Conservation (phyloP, 64 coral and sea anemone species). For the Catalaphyllia jardinei region DNA sequence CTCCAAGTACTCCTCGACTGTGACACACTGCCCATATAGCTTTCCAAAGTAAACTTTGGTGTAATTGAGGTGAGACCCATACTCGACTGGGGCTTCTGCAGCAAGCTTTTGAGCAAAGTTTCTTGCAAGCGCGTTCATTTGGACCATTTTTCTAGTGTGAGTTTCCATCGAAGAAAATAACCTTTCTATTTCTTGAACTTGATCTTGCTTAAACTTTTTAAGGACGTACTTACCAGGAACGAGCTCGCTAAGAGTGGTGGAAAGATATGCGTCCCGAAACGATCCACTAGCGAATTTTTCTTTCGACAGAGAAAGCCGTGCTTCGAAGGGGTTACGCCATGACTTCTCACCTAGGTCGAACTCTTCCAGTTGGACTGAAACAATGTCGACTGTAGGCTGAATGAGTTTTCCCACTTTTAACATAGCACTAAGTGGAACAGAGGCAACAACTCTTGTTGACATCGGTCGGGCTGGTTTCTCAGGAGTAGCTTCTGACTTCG, state of each 20-base stretch:
- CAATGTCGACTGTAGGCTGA: slow-evolving; percentile 40
- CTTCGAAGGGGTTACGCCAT: slow-evolving; percentile 61
- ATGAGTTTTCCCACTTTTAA: slow-evolving; percentile 39
- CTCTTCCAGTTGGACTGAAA: slow-evolving; percentile 53
- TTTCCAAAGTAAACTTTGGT: neutral
- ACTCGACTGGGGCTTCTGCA: slow-evolving; percentile 8
- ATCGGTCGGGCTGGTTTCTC: slow-evolving; percentile 6
- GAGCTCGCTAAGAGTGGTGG: slow-evolving; percentile 14
- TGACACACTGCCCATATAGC: slow-evolving; percentile 44
- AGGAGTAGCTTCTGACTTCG: neutral
- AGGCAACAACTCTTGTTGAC: slow-evolving; percentile 33
- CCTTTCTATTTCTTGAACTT: slow-evolving; percentile 55
- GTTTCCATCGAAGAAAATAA: slow-evolving; percentile 24
- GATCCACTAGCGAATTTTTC: slow-evolving; percentile 58
- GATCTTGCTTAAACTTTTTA: slow-evolving; percentile 69
- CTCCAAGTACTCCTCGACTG: slow-evolving; percentile 51
- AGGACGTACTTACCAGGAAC: slow-evolving; percentile 45
- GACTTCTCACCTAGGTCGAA: slow-evolving; percentile 32
- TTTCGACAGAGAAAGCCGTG: slow-evolving; percentile 4
- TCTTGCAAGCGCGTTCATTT: slow-evolving; percentile 64
- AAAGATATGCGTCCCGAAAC: slow-evolving; percentile 51
- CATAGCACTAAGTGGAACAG: slow-evolving; percentile 60
- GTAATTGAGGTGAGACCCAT: slow-evolving; percentile 22
- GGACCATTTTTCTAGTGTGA: slow-evolving; percentile 66
- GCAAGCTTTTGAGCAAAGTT: slow-evolving; percentile 51